A percentile compares a stretch with the other conserved stretches of the same genome.
Conservation (phyloP, 2,797 vertebrate genomes). For the Sebastes hubbsi region DNA sequence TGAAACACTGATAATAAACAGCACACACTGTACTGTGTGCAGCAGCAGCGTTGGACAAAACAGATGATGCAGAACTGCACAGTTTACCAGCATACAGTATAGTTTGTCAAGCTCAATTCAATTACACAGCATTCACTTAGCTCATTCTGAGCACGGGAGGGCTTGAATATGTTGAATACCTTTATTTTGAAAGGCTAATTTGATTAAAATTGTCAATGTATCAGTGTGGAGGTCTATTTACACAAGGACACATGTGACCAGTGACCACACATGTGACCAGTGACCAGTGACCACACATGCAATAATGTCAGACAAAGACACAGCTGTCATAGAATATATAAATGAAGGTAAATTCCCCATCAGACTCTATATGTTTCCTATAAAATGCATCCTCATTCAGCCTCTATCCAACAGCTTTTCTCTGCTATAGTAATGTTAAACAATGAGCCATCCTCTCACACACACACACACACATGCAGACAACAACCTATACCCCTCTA, state of each 20-base stretch:
- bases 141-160: neutral
- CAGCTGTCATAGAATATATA: neutral
- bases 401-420: slow-evolving; percentile 9
- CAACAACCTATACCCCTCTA: slow-evolving; percentile 15
- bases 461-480: slow-evolving; percentile 32
- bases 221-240: neutral
- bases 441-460: slow-evolving; percentile 23
- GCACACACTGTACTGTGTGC: neutral
- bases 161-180: neutral
- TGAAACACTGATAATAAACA: neutral
- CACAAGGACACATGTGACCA: slow-evolving; percentile 24
- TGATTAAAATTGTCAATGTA: neutral
- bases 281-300: neutral
- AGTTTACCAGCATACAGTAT: neutral
- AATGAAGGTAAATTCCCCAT: neutral
- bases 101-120: neutral
- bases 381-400: neutral
- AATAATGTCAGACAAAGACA: slow-evolving; percentile 23
- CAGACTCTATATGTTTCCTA: neutral
- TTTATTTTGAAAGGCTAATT: slow-evolving; percentile 24
- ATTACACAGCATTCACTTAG: neutral
- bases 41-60: neutral
- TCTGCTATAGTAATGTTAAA: slow-evolving; percentile 9
- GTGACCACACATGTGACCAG: neutral
- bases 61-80: neutral